Percentiles rank a stretch among this genome's conserved stretches.
These are phyloP conservation scores for Noctilio leporinus DNA, from an alignment of 2,113 vertebrate genomes.

Conservation along the genomic window DNA sequence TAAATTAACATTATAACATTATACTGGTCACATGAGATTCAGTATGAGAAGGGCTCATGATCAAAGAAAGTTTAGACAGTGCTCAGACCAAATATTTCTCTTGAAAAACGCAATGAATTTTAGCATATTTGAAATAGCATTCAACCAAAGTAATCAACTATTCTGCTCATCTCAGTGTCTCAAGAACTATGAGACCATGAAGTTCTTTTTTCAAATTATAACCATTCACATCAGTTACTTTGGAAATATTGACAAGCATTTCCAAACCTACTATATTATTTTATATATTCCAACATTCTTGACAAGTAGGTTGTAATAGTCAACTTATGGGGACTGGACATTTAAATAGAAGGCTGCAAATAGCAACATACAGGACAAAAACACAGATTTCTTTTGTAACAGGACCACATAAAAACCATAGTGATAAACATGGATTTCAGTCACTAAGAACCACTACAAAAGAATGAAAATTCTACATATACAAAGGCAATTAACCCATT, in stretches of 20 bases:
- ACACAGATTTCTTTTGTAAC: neutral
- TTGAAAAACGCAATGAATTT: constrained; percentile 5
- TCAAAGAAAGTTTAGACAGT: constrained; percentile 11
- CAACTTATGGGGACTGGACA: neutral
- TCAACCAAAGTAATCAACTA: neutral
- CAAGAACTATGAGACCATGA: neutral
- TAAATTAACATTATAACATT: neutral
- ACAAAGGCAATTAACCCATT: neutral
- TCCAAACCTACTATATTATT: neutral
- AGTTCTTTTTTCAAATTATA: constrained; percentile 17
- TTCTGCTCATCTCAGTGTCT: neutral
- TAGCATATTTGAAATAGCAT: neutral
- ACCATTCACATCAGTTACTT: constrained; percentile 1
- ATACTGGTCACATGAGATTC: neutral
- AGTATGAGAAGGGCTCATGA: neutral
- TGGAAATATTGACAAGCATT: neutral
- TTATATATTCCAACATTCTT: constrained; percentile 10
- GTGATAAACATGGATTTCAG: neutral
- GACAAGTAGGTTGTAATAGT: neutral
- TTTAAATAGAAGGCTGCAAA: neutral
- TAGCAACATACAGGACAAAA: constrained; percentile 8
- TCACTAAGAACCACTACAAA: neutral
- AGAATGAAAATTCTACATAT: neutral
- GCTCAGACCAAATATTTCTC: neutral
- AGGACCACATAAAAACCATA: neutral